These are phyloP conservation scores for Neogale vison DNA, from an alignment of 2,113 vertebrate genomes.

Conservation along the genomic window DNA sequence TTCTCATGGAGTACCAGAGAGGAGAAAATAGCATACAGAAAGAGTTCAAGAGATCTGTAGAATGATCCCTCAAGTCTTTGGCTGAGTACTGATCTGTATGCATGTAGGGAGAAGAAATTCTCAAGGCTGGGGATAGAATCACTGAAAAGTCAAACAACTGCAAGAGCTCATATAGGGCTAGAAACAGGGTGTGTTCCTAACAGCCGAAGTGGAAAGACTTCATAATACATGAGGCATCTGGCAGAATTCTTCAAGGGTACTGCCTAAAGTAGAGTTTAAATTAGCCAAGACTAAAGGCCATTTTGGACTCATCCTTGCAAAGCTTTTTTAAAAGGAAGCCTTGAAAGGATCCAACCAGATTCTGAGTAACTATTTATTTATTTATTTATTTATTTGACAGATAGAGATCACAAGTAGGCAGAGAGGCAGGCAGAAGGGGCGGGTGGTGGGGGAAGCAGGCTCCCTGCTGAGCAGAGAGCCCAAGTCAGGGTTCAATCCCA, in stretches of 20 bases:
- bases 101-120: not conserved
- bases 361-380: not conserved
- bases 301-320: not conserved
- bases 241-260: not conserved
- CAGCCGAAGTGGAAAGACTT: not conserved
- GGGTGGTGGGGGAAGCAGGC: too few relatives aligned
- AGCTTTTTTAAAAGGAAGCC: not conserved
- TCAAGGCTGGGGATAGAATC: not conserved
- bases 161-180: not conserved
- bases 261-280: not conserved
- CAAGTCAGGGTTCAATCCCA: accelerated
- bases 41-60: not conserved
- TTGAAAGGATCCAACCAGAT: not conserved
- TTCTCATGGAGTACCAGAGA: not conserved
- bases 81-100: not conserved
- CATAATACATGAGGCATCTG: not conserved
- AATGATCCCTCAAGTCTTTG: not conserved
- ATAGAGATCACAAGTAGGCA: too few relatives aligned
- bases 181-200: not conserved
- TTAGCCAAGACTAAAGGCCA: not conserved
- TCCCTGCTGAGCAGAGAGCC: too few relatives aligned
- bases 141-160: not conserved
- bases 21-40: not conserved
- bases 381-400: too few relatives aligned
- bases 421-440: too few relatives aligned